phyloP scores from a whole-genome alignment of 2,113 vertebrate species.

The Megalops atlanticus region DNA sequence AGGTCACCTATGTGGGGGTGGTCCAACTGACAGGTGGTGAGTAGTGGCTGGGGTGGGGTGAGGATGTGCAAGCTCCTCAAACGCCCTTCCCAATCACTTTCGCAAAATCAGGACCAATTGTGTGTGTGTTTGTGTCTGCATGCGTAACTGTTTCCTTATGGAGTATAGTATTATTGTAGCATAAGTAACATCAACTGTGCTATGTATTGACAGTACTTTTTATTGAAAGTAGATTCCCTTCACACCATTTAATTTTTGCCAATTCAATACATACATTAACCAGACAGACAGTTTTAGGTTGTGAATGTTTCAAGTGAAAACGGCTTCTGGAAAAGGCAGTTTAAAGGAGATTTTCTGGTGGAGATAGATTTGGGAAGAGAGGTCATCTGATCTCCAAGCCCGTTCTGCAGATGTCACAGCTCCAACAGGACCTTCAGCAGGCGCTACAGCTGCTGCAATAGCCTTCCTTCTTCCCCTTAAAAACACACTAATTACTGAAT shows the following conservation, averaged over 20 bases:
- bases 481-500: constrained; percentile 82
- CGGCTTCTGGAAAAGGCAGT: too few species aligned
- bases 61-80: not conserved
- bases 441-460: not conserved
- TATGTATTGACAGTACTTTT: too few species aligned
- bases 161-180: too few species aligned
- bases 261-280: too few species aligned
- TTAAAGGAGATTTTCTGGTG: too few species aligned
- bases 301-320: too few species aligned
- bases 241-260: too few species aligned
- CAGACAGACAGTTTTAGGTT: too few species aligned
- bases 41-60: not conserved
- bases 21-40: not conserved
- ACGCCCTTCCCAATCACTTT: not conserved
- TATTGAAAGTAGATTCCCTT: too few species aligned
- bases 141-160: not conserved
- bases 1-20: not conserved
- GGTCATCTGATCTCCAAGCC: too few species aligned
- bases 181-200: too few species aligned
- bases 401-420: not conserved
- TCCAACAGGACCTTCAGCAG: not conserved
- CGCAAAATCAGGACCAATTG: not conserved
- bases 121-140: not conserved
- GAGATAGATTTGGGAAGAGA: too few species aligned
- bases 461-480: constrained; percentile 55